phyloP scores from a whole-genome alignment of 2,797 vertebrate species.

The Chaunax sp. region DNA sequence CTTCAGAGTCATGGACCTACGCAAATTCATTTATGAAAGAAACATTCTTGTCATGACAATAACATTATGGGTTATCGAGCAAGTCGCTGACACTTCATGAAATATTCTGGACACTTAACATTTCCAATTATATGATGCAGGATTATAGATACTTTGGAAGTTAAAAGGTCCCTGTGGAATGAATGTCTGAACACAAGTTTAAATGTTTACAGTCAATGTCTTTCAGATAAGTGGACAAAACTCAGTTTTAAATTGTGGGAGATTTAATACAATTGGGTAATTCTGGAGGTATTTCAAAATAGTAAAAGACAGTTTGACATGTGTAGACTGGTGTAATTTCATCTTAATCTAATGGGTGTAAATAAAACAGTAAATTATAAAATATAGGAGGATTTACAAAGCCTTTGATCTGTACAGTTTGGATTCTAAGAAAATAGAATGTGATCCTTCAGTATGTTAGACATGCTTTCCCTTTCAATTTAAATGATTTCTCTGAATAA shows the following conservation, averaged over 20 bases:
- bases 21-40: background rate
- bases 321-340: slow-evolving; percentile 35
- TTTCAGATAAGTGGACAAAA: slow-evolving; percentile 22
- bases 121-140: background rate
- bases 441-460: slow-evolving; percentile 28
- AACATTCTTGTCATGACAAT: background rate
- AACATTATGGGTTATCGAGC: background rate
- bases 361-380: slow-evolving; percentile 69
- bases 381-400: slow-evolving; percentile 63
- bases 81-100: background rate
- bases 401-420: slow-evolving; percentile 56
- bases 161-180: background rate
- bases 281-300: slow-evolving; percentile 62
- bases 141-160: background rate
- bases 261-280: slow-evolving; percentile 67
- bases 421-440: slow-evolving; percentile 58
- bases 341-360: slow-evolving; percentile 44
- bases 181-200: background rate
- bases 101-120: background rate
- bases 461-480: slow-evolving; percentile 40
- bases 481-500: slow-evolving; percentile 11
- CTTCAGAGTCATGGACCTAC: no score
- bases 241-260: slow-evolving; percentile 31
- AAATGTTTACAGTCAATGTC: background rate
- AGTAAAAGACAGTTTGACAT: slow-evolving; percentile 49